Conservation (phyloP, 1,140 invertebrate species). For the Drosophila baimaii region DNA sequence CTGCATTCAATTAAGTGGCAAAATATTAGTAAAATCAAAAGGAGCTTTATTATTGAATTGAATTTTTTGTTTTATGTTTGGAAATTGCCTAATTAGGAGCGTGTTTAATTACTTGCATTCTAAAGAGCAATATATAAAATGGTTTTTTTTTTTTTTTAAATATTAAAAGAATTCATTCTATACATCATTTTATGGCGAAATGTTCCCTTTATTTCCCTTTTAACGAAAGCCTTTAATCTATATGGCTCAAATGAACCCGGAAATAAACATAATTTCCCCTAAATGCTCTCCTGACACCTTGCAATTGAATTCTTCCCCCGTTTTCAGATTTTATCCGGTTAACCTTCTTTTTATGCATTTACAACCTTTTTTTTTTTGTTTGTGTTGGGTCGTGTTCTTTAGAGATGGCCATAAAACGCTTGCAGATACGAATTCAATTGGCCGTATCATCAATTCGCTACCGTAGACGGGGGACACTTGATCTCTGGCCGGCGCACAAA, state of each 20-base stretch:
- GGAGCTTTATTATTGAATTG: neutral
- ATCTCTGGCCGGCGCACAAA: conserved; percentile 29
- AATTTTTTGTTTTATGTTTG: neutral
- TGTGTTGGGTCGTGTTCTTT: conserved; percentile 1
- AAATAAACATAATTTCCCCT: conserved; percentile 14
- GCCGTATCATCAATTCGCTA: conserved; percentile 41
- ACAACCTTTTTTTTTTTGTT: conserved; percentile 22
- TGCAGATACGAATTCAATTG: conserved; percentile 67
- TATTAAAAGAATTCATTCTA: neutral
- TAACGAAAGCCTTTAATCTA: neutral
- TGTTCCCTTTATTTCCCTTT: neutral
- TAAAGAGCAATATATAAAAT: neutral
- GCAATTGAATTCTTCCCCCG: conserved; percentile 31
- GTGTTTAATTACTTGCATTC: neutral
- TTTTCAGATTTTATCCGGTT: conserved; percentile 26
- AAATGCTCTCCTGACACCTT: conserved; percentile 16
- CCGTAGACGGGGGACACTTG: conserved; percentile 24
- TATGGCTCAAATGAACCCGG: neutral
- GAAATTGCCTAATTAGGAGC: neutral
- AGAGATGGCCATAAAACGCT: conserved; percentile 33
- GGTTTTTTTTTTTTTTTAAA: neutral
- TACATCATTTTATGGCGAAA: neutral
- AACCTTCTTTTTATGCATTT: conserved; percentile 18
- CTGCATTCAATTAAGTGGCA: neutral
- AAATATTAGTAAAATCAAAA: neutral